phyloP scores from a whole-genome alignment of 2,113 vertebrate species.

The Amphiprion percula region DNA sequence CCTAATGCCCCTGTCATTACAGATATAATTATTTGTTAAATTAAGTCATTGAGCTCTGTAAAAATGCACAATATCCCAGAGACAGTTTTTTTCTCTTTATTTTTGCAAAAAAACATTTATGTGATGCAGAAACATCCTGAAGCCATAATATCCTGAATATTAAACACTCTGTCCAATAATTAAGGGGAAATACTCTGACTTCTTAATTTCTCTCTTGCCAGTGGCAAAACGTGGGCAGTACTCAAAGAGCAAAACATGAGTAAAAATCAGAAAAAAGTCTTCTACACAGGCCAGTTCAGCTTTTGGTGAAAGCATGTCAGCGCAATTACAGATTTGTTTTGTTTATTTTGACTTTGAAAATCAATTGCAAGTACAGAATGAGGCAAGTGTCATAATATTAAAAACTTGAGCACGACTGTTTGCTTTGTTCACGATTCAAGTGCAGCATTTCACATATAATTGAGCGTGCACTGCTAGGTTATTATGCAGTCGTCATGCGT shows the following conservation, averaged over 20 bases:
- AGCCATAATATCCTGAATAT: constrained; percentile 8
- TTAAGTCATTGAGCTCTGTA: neutral
- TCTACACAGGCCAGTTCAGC: neutral
- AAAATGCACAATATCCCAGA: constrained; percentile 1
- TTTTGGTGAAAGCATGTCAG: neutral
- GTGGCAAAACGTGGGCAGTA: neutral
- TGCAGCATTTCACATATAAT: neutral
- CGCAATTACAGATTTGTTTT: neutral
- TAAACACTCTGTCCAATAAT: constrained; percentile 14
- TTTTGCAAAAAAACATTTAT: neutral
- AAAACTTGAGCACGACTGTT: neutral
- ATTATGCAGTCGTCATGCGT: no score
- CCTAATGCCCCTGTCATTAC: constrained; percentile 9
- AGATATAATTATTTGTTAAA: no score
- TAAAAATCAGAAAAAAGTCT: neutral
- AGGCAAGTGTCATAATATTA: neutral
- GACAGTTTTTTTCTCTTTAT: no score
- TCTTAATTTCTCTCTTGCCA: neutral
- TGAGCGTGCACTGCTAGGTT: neutral
- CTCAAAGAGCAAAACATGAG: neutral
- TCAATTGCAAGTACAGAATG: neutral
- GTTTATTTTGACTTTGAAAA: neutral
- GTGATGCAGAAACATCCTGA: neutral
- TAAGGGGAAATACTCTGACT: constrained; percentile 12
- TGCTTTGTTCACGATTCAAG: neutral